Base-by-base conservation (phyloP, 2,888 invertebrate genomes). In the Drosophila acutilabella region DNA sequence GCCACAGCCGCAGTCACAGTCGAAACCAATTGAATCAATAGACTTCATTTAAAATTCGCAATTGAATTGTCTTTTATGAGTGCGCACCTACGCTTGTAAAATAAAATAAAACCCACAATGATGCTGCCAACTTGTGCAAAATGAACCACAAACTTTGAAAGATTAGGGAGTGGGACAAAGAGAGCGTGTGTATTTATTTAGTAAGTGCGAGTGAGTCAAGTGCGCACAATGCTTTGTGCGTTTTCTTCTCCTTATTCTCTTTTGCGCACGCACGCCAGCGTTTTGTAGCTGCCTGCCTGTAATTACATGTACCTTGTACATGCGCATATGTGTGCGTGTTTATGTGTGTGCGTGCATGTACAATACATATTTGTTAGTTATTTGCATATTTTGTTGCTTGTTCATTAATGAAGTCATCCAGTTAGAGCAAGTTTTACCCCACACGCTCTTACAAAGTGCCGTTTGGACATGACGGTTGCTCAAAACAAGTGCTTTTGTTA, bases 321-420 rank as follows among this genome's bases (percentile, higher is more conserved):
- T 30, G 41, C 41, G 16, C 44, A 18, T 45, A 30, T 20, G 50
- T 14, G 26, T 14, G 30, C 30, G 10, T 30, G 14, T 30, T 4
- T 38, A 6, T 16, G 14, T 62, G 42, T 50, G 18, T 20, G 14
- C 30, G 26, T 53, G 14, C 47, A 30, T n/a, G 41, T 41, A 30
- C 11, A 18, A 42, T 50, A 50, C 33, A 60, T 61, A 60, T 64
- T 68, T 73, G 54, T 58, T 41, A 51, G 64, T 56, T 75, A 74
- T 64, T 67, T 64, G 62, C 65, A 69, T 67, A 64, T 60, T 69
- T 73, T 47, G 56, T 54, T 62, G 59, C 50, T 64, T 59, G 65
- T 73, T 71, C 66, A 70, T 72, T 83, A 83, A 88, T 83, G 87
- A 88, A 88, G 82, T 83, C 82, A 83, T 83, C 62, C 78, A 86